Conservation (phyloP, 2,113 vertebrate species). For the Menidia beryllina region DNA sequence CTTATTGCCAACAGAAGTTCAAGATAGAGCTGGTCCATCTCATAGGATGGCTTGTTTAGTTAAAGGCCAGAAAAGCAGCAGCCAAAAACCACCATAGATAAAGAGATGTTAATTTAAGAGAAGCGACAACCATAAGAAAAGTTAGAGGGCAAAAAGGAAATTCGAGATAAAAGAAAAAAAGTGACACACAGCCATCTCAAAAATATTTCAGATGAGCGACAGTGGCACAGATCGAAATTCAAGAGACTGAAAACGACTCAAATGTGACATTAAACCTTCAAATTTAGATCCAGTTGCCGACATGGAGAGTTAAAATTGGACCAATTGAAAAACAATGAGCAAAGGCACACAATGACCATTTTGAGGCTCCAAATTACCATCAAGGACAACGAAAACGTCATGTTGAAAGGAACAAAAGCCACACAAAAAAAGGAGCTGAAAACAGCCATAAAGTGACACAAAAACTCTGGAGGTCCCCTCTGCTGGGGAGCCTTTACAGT, state of each 20-base stretch:
- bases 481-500: background rate
- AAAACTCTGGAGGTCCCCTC: background rate
- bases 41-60: no score
- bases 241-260: background rate
- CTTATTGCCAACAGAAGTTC: conserved; percentile 25
- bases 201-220: background rate
- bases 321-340: no score
- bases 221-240: background rate
- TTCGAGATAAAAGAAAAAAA: background rate
- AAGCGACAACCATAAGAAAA: no score
- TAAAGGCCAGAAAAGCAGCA: no score
- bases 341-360: background rate
- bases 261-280: background rate
- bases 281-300: background rate
- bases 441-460: background rate
- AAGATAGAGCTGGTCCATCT: no score
- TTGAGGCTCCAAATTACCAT: background rate
- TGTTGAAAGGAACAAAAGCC: no score
- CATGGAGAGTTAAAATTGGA: background rate
- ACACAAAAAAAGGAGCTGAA: background rate
- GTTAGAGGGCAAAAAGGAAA: no score
- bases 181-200: background rate
- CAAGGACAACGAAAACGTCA: background rate
- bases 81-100: no score
- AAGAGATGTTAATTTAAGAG: background rate